Conservation (phyloP, 1,140 invertebrate genomes). For the Drosophila bipectinata region DNA sequence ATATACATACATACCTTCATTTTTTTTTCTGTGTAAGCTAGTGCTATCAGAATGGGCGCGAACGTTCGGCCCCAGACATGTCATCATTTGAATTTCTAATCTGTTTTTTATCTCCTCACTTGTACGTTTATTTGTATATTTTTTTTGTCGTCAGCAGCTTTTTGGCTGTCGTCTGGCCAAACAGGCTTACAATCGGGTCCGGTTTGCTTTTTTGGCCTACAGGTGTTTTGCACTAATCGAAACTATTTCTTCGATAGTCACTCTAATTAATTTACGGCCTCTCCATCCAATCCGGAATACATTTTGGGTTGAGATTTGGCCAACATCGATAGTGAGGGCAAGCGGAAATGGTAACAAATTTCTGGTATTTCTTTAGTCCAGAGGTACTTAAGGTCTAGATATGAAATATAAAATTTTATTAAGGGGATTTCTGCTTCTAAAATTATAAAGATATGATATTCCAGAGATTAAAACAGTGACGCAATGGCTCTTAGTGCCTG, state of each 20-base stretch:
- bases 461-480: background rate
- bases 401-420: background rate
- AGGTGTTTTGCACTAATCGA: conserved; percentile 82
- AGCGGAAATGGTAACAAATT: conserved; percentile 17
- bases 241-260: conserved; percentile 62
- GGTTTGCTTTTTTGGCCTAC: conserved; percentile 63
- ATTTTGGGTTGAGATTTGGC: conserved; percentile 28
- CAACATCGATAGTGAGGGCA: conserved; percentile 11
- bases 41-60: conserved; percentile 50
- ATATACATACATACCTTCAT: no score
- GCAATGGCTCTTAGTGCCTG: background rate
- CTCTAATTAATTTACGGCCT: conserved; percentile 74
- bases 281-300: conserved; percentile 44
- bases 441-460: background rate
- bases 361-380: background rate
- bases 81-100: conserved; percentile 79
- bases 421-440: background rate
- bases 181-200: conserved; percentile 67
- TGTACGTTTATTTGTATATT: conserved; percentile 34
- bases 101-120: conserved; percentile 69
- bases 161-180: conserved; percentile 54
- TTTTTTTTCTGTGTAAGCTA: conserved; percentile 17
- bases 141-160: conserved; percentile 15
- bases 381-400: background rate
- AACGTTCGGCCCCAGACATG: conserved; percentile 55